Evolutionary conservation across 2,797 vertebrate genomes (phyloP), one percentile per base, ranked within the genome.

Genomic region (Poeciliopsis gracilis): DNA sequence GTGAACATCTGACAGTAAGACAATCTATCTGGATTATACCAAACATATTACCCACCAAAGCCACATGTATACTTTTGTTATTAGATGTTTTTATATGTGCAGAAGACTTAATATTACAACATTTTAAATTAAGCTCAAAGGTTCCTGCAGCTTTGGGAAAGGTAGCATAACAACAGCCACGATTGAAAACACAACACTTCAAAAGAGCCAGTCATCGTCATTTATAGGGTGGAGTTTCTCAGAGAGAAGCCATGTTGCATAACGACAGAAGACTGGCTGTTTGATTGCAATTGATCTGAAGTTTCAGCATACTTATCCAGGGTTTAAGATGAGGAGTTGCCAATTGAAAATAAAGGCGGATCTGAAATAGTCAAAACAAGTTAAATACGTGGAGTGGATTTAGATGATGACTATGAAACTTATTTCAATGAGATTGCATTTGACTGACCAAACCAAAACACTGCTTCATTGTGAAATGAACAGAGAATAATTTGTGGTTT

Each of bases 1-100:
- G 84, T 87, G 90, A 28, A 71, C 25, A 2, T 28, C 66, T 75
- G 2, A 1, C 53, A 59, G 76, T 38, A 84, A 33, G 15, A 81
- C 81, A 79, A 10, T 55, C 23, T 16, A 61, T n/a, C 36, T 23
- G 20, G 33, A 38, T 5, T 23, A 66, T 11, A 38, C 1, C 10
- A 66, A 5, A 41, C 33, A 43, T n/a, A 41, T 69, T 43, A 69
- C 66, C 66, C 2, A 41, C 36, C 59, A 66, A 36, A 36, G 33
- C 38, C 33, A 8, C 8, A 36, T 36, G 13, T 63, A 36, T 36
- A 66, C 15, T 59, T 59, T 28, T n/a, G n/a, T 59, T 55, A 55
- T 59, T 30, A 59, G 10, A 30, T 28, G n/a, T 5, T 28, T 30
- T 15, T 41, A 12, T 41, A 13, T 38, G 8, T 13, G 30, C 5